phyloP scores from a whole-genome alignment of 1,140 invertebrate species.

The Drosophila azteca region DNA sequence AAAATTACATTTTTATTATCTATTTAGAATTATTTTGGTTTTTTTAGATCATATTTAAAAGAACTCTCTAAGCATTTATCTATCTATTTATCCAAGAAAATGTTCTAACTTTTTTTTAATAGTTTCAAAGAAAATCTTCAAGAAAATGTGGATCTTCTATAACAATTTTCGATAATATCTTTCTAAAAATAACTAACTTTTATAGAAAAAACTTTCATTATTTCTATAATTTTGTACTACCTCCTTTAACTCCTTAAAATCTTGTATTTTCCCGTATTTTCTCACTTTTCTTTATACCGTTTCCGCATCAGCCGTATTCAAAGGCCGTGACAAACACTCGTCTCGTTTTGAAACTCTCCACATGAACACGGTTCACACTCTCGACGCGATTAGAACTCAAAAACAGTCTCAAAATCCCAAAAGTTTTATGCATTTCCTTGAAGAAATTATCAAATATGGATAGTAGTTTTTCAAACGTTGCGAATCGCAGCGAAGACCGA shows the following conservation, averaged over 20 bases:
- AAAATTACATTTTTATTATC: no score
- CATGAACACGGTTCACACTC: slow-evolving; percentile 6
- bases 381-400: slow-evolving; percentile 29
- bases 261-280: background rate
- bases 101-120: no score
- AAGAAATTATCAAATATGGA: background rate
- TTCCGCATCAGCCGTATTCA: slow-evolving; percentile 57
- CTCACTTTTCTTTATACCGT: background rate
- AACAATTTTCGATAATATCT: no score
- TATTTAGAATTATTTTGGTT: no score
- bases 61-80: no score
- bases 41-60: no score
- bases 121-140: no score
- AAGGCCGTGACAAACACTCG: slow-evolving; percentile 22
- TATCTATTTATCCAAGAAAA: no score
- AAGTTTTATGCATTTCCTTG: slow-evolving; percentile 66
- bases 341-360: slow-evolving; percentile 3
- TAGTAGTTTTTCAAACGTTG: slow-evolving; percentile 12
- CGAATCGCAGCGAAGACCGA: slow-evolving; percentile 30
- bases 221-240: no score
- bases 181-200: no score
- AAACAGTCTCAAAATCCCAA: slow-evolving; percentile 27
- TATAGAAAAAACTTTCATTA: no score
- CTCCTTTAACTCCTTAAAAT: background rate
- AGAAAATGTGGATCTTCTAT: no score